phyloP scores from a whole-genome alignment of 2,797 vertebrate species.

The Peromyscus melanophrys region DNA sequence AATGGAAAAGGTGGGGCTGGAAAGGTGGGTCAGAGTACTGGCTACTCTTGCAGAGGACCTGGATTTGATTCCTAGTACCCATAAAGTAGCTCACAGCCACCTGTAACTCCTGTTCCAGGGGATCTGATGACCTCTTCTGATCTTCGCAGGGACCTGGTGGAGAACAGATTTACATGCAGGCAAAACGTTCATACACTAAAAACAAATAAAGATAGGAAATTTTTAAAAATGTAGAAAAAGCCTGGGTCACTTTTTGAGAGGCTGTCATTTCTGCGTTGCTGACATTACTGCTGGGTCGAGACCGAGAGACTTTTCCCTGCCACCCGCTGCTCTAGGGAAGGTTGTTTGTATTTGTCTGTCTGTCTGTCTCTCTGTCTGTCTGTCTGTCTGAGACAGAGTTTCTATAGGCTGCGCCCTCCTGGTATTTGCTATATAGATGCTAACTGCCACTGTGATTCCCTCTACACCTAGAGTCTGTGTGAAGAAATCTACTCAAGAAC shows the following conservation, averaged over 20 bases:
- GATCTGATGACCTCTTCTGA: not conserved
- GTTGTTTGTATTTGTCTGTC: not conserved
- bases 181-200: not conserved
- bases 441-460: conserved; percentile 24
- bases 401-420: not conserved
- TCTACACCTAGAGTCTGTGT: conserved; percentile 95
- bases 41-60: not conserved
- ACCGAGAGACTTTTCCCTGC: not conserved
- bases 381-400: not conserved
- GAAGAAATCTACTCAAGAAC: conserved; percentile 98
- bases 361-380: not conserved
- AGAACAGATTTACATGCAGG: not conserved
- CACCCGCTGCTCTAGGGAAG: not conserved
- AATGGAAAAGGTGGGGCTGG: not conserved
- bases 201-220: not conserved
- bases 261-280: not conserved
- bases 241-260: not conserved
- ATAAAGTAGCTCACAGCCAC: not conserved
- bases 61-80: not conserved
- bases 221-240: not conserved
- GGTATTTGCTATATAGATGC: not conserved
- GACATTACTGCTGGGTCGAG: not conserved
- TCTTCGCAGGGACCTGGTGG: not conserved
- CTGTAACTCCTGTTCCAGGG: not conserved
- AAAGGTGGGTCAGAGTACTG: not conserved